Evolutionary conservation across 2,113 vertebrate genomes (phyloP).

Genomic region (Sylvietta virens): DNA sequence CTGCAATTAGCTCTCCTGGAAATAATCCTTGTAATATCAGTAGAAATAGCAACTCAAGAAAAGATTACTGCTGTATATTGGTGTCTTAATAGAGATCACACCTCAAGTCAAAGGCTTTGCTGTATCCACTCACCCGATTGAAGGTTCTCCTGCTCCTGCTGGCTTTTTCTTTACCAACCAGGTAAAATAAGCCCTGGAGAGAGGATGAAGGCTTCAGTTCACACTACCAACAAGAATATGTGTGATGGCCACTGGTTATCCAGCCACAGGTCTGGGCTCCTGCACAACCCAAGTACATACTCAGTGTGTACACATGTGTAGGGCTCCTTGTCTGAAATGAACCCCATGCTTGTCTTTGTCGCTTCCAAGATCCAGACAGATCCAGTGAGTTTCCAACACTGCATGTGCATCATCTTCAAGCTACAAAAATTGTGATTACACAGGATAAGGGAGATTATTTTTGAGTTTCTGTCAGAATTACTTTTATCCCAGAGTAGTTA

Average conservation of each 20-base stretch:
- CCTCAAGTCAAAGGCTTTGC: neutral
- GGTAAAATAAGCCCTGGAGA: neutral
- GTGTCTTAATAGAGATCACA: neutral
- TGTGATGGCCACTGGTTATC: neutral
- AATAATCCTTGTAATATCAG: neutral
- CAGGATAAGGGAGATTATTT: neutral
- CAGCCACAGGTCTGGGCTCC: neutral
- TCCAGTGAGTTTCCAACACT: neutral
- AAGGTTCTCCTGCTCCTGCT: neutral
- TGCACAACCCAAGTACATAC: neutral
- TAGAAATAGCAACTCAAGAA: neutral
- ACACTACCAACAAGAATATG: too few species aligned
- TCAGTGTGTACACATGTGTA: neutral
- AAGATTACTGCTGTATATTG: neutral
- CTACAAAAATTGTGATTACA: neutral
- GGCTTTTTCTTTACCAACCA: neutral
- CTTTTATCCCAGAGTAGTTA: neutral
- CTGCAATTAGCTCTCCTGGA: neutral
- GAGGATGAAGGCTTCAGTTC: neutral
- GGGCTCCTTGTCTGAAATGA: neutral
- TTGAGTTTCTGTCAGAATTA: neutral
- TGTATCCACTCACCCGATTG: neutral
- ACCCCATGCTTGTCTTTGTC: neutral
- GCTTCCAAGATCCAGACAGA: neutral
- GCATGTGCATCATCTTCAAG: neutral